Conservation (phyloP, 2,888 invertebrate species). For the Polydesmus complanatus region DNA sequence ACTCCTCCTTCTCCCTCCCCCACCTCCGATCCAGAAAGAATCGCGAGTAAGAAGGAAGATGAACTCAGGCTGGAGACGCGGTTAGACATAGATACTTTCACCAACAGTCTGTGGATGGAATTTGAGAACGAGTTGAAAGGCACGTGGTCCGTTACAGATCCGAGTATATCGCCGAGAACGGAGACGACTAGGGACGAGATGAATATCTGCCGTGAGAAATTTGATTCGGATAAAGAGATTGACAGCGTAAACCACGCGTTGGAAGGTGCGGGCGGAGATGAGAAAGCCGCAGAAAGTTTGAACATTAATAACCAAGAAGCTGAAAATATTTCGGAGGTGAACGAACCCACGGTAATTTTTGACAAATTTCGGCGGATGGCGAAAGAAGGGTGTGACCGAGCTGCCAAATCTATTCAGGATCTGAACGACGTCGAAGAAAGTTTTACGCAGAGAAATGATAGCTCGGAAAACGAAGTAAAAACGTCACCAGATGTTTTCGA, state of each 20-base stretch:
- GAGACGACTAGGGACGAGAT: neutral
- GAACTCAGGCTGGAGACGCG: neutral
- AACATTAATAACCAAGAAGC: neutral
- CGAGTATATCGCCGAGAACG: neutral
- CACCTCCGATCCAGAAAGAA: neutral
- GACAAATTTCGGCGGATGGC: constrained; percentile 20
- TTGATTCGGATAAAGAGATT: neutral
- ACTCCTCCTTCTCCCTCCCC: no score
- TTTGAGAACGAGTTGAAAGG: neutral
- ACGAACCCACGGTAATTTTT: constrained; percentile 5
- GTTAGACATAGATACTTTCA: neutral
- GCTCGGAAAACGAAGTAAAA: neutral
- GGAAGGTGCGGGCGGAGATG: neutral
- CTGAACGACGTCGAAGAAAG: constrained; percentile 21
- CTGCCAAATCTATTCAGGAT: constrained; percentile 31
- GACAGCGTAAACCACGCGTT: neutral
- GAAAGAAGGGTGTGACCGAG: constrained; percentile 20
- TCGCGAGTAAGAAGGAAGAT: neutral
- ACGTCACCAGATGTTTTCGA: neutral
- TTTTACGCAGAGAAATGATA: neutral
- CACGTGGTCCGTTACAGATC: neutral
- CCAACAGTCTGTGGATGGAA: neutral
- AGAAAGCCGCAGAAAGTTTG: neutral
- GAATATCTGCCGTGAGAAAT: neutral
- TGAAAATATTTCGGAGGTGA: constrained; percentile 12